Evolutionary conservation across 1,140 invertebrate genomes (phyloP).

Genomic region (Drosophila truncata): DNA sequence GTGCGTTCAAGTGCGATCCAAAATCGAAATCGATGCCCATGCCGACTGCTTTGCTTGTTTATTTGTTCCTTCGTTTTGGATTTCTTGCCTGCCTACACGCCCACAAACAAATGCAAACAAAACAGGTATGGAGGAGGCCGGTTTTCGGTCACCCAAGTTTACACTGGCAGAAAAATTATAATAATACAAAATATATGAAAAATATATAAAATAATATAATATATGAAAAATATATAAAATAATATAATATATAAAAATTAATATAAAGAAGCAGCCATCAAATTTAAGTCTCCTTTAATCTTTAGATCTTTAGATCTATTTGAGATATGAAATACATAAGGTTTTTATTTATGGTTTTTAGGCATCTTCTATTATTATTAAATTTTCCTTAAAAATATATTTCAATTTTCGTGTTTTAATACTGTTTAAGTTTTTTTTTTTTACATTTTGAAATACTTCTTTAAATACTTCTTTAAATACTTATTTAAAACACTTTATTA

Average conservation of each 20-base stretch:
- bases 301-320: background rate
- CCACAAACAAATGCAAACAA: conserved; percentile 14
- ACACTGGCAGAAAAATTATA: background rate
- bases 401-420: too few relatives aligned
- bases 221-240: too few relatives aligned
- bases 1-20: conserved; percentile 17
- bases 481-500: background rate
- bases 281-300: too few relatives aligned
- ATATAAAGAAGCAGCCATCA: too few relatives aligned
- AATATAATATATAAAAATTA: too few relatives aligned
- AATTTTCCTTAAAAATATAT: background rate
- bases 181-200: too few relatives aligned
- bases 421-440: too few relatives aligned
- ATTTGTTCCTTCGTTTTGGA: conserved; percentile 6
- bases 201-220: too few relatives aligned
- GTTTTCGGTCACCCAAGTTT: background rate
- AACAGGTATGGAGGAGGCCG: conserved; percentile 4
- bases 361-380: background rate
- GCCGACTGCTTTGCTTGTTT: conserved; percentile 9
- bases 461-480: conserved; percentile 14
- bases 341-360: background rate
- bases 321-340: too few relatives aligned
- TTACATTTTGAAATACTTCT: too few relatives aligned
- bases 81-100: background rate
- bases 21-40: conserved; percentile 5